These are phyloP conservation scores for Sminthurides aquaticus DNA, from an alignment of 2,888 invertebrate genomes.

Conservation along the genomic window DNA sequence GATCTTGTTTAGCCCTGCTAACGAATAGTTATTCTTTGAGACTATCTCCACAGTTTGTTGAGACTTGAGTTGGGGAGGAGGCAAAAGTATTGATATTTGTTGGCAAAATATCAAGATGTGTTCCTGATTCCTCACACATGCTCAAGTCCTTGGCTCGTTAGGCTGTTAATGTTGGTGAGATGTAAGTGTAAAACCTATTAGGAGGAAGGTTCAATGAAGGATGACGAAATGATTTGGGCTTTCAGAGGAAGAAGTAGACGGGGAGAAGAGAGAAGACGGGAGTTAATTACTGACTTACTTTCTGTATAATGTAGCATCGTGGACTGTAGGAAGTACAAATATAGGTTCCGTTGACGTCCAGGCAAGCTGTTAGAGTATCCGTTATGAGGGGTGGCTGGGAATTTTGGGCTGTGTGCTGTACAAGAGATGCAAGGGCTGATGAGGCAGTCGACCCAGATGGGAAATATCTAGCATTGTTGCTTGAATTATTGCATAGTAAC, in stretches of 20 bases:
- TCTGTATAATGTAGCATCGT: slow-evolving; percentile 59
- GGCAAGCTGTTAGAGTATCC: slow-evolving; percentile 47
- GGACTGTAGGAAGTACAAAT: slow-evolving; percentile 59
- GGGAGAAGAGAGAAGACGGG: too few species aligned
- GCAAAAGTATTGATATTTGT: neutral
- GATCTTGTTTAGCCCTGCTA: too few species aligned
- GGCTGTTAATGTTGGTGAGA: too few species aligned
- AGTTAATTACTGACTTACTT: slow-evolving; percentile 54
- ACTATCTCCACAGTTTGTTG: too few species aligned
- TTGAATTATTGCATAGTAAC: slow-evolving; percentile 19
- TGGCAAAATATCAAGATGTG: neutral
- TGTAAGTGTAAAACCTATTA: too few species aligned
- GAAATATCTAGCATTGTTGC: slow-evolving; percentile 14
- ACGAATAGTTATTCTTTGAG: too few species aligned
- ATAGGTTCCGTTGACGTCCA: slow-evolving; percentile 55
- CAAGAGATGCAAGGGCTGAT: slow-evolving; percentile 3
- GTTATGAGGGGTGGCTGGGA: slow-evolving; percentile 39
- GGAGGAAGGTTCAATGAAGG: too few species aligned
- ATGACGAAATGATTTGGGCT: too few species aligned
- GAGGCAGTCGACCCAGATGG: slow-evolving; percentile 13
- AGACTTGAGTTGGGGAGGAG: too few species aligned
- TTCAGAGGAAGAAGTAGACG: too few species aligned
- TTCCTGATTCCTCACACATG: neutral
- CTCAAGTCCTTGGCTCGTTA: too few species aligned
- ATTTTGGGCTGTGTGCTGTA: slow-evolving; percentile 11